Conservation (phyloP, 2,113 vertebrate genomes). For the Microtus ochrogaster region DNA sequence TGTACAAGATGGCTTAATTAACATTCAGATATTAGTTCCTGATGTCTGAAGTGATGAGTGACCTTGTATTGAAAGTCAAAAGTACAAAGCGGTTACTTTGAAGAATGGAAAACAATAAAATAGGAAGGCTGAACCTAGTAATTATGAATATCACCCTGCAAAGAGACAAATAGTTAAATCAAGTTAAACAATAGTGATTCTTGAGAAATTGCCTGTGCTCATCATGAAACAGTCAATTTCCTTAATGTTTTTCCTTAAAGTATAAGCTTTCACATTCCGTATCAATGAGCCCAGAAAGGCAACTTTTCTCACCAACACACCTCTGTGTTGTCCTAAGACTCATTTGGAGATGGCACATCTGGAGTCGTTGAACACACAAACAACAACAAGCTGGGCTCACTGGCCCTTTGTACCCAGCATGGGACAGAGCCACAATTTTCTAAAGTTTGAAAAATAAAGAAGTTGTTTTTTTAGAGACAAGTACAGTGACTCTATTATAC, state of each 20-base stretch:
- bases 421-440: conserved; percentile 61
- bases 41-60: neutral
- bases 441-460: conserved; percentile 70
- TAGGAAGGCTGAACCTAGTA: neutral
- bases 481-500: conserved; percentile 76
- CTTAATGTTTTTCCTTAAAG: conserved; percentile 8
- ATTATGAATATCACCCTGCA: conserved; percentile 27
- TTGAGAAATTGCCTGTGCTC: conserved; percentile 11
- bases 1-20: conserved; percentile 26
- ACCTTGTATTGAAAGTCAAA: conserved; percentile 29
- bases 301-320: neutral
- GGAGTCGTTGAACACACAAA: conserved; percentile 6
- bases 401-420: conserved; percentile 70
- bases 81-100: conserved; percentile 24
- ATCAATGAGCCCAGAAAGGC: neutral
- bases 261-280: conserved; percentile 31
- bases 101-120: neutral
- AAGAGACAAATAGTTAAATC: conserved; percentile 34
- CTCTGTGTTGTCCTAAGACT: conserved; percentile 6
- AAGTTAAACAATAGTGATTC: conserved; percentile 46
- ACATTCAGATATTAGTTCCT: conserved; percentile 13
- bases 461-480: conserved; percentile 70
- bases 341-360: conserved; percentile 6
- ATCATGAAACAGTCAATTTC: neutral
- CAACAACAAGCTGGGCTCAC: conserved; percentile 52